Evolutionary conservation across 2,888 invertebrate genomes (phyloP).

Genomic region (Andrena trimmerana): DNA sequence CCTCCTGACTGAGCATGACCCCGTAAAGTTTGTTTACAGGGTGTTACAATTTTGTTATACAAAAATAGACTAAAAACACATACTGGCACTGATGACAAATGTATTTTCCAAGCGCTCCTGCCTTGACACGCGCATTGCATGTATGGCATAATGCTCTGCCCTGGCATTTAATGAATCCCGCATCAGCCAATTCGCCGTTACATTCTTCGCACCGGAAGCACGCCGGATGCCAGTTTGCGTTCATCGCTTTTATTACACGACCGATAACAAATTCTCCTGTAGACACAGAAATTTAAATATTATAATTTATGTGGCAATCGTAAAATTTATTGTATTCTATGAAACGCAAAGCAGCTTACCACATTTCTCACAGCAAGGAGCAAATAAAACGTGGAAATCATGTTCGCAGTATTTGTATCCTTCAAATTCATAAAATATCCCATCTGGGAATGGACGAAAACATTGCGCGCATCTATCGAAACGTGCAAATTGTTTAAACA

Average conservation of each 20-base stretch:
- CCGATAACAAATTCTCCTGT: constrained; percentile 98
- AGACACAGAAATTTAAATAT: constrained; percentile 20
- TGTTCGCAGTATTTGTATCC: constrained; percentile 99
- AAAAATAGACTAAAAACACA: constrained; percentile 84
- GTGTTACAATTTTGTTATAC: constrained; percentile 1
- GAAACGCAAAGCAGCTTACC: constrained; percentile 84
- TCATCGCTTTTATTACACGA: constrained; percentile 99
- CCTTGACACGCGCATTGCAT: constrained; percentile 98
- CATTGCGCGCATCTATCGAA: constrained; percentile 96
- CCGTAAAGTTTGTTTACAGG: constrained; percentile 7
- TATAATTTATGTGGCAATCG: not conserved
- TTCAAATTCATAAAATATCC: constrained; percentile 99
- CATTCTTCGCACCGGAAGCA: constrained; percentile 99
- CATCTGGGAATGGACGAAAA: constrained; percentile 98
- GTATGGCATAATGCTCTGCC: constrained; percentile 96
- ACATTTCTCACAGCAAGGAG: constrained; percentile 94
- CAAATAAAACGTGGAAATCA: constrained; percentile 98
- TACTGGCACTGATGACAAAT: constrained; percentile 99
- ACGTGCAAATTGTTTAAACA: constrained; percentile 9
- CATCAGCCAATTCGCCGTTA: constrained; percentile 95
- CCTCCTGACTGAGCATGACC: no score
- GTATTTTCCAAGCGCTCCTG: constrained; percentile 97
- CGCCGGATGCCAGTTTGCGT: constrained; percentile 98
- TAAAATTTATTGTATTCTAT: not conserved
- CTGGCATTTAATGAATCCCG: constrained; percentile 97